Percentiles rank a stretch among this genome's conserved stretches.
These are phyloP conservation scores for Hippolais icterina DNA, from an alignment of 2,113 vertebrate genomes.

Conservation along the genomic window DNA sequence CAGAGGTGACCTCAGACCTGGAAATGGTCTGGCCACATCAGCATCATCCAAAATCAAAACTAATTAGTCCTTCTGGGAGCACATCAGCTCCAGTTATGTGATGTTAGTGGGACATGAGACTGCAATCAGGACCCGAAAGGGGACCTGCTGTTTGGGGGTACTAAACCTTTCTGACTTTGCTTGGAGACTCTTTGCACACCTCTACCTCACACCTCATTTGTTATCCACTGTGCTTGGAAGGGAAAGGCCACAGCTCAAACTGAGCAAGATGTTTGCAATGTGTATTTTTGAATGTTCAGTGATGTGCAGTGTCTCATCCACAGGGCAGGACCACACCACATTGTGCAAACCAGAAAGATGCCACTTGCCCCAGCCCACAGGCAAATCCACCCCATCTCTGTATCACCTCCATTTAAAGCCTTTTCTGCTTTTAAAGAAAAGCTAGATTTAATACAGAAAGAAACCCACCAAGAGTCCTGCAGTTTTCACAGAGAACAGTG, in stretches of 20 bases:
- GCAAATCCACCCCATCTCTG: neutral
- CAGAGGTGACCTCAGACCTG: neutral
- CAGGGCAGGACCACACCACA: neutral
- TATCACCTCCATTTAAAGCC: neutral
- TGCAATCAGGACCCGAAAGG: neutral
- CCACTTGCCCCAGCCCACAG: neutral
- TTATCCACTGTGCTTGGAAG: neutral
- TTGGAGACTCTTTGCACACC: neutral
- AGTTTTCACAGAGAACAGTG: neutral
- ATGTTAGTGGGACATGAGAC: neutral
- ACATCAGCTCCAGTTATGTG: neutral
- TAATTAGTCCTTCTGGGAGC: neutral
- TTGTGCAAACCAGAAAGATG: neutral
- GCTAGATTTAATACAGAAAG: neutral
- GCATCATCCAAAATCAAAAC: neutral
- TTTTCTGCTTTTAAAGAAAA: neutral
- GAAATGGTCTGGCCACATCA: neutral
- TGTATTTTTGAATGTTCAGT: neutral
- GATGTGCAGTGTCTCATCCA: neutral
- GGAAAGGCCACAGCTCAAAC: neutral
- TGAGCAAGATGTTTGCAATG: neutral
- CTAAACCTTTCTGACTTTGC: neutral
- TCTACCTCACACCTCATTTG: neutral
- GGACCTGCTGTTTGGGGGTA: neutral
- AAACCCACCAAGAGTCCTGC: neutral